These are phyloP conservation scores for Coptodon bakossiorum DNA, from an alignment of 2,113 vertebrate genomes.

Conservation along the genomic window DNA sequence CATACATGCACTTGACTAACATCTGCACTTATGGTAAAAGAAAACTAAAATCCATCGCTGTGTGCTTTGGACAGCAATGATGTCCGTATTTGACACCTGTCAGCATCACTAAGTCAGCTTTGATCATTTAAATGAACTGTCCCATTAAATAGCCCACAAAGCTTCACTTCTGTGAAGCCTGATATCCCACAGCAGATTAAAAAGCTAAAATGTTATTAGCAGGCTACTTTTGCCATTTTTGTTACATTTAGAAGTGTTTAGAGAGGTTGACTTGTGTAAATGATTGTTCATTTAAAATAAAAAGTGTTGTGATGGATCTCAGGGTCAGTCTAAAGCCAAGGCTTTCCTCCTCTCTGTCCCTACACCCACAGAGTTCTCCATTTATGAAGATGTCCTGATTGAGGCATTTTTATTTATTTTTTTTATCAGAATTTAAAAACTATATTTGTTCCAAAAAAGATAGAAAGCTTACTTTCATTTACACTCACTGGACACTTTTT, in stretches of 20 bases:
- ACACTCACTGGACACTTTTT: neutral
- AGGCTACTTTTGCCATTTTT: neutral
- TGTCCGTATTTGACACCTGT: neutral
- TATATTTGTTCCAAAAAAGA: neutral
- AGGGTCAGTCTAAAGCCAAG: no score
- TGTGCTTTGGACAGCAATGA: neutral
- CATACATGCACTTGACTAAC: neutral
- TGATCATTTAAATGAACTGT: neutral
- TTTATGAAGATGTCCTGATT: neutral
- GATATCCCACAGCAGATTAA: neutral
- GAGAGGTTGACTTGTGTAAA: neutral
- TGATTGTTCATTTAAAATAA: no score
- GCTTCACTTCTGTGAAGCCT: neutral
- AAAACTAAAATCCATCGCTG: neutral
- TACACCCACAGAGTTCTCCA: neutral
- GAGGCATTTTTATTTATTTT: neutral
- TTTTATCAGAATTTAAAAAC: neutral
- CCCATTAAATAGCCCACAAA: neutral
- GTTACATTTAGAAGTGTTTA: neutral
- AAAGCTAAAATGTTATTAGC: neutral
- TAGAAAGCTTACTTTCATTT: neutral
- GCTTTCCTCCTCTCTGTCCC: no score
- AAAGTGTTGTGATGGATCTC: no score
- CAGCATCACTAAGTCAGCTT: neutral
- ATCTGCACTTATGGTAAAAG: neutral